phyloP scores from a whole-genome alignment of 1,140 invertebrate species.

The Sycophila sp. region DNA sequence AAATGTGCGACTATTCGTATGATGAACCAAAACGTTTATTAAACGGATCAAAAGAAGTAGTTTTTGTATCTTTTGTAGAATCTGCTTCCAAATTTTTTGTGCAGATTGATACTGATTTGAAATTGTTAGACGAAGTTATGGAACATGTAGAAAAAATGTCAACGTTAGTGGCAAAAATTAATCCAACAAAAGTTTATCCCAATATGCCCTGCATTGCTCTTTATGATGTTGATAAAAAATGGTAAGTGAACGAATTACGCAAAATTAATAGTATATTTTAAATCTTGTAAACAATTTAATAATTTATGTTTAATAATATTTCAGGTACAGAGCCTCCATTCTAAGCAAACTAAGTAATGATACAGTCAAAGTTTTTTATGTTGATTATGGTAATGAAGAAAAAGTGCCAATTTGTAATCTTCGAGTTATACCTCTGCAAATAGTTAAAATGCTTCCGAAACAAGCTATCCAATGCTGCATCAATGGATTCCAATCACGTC shows the following conservation, averaged over 20 bases:
- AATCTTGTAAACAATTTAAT: slow-evolving; percentile 9
- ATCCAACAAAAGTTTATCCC: slow-evolving; percentile 62
- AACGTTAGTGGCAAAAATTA: slow-evolving; percentile 55
- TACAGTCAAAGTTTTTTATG: slow-evolving; percentile 72
- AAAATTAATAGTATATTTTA: slow-evolving; percentile 10
- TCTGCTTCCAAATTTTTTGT: slow-evolving; percentile 78
- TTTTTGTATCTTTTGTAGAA: slow-evolving; percentile 77
- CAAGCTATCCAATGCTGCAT: slow-evolving; percentile 82
- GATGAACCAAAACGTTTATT: slow-evolving; percentile 55
- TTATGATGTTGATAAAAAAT: slow-evolving; percentile 75
- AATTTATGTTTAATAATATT: slow-evolving; percentile 31
- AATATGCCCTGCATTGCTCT: slow-evolving; percentile 79
- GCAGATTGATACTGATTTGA: slow-evolving; percentile 71
- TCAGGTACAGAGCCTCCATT: slow-evolving; percentile 74
- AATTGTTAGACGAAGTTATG: slow-evolving; percentile 63
- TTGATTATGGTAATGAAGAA: slow-evolving; percentile 84
- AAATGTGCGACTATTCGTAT: slow-evolving; percentile 12
- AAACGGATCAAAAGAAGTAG: slow-evolving; percentile 57
- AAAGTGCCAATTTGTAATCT: slow-evolving; percentile 67
- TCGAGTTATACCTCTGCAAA: slow-evolving; percentile 72
- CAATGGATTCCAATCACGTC: slow-evolving; percentile 65
- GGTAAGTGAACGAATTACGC: slow-evolving; percentile 67
- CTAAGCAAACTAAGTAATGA: slow-evolving; percentile 59
- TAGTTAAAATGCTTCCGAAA: slow-evolving; percentile 71
- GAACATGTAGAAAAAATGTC: slow-evolving; percentile 40